A percentile compares a stretch with the other conserved stretches of the same genome.
Conservation (phyloP, 2,888 invertebrate species). For the Apotomis betuletana region DNA sequence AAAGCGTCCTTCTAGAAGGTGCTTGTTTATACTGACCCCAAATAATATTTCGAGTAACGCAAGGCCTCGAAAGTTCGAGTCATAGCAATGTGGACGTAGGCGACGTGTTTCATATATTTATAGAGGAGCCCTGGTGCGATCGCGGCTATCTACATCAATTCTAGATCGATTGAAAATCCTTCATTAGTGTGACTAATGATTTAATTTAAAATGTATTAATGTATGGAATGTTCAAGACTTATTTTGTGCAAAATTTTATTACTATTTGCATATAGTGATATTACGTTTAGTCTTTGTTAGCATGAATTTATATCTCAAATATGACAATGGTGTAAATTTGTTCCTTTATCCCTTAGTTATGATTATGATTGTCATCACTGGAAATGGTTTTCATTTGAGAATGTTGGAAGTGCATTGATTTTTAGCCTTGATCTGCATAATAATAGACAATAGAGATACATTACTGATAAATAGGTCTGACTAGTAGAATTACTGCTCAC, state of each 20-base stretch:
- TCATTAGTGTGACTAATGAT: slow-evolving; percentile 74
- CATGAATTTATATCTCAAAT: slow-evolving; percentile 63
- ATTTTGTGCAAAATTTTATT: slow-evolving; percentile 70
- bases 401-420: slow-evolving; percentile 4
- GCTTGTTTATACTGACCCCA: slow-evolving; percentile 35
- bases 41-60: slow-evolving; percentile 27
- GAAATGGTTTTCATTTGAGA: slow-evolving; percentile 63
- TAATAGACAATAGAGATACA: slow-evolving; percentile 43
- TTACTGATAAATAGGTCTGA: slow-evolving; percentile 44
- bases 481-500: slow-evolving; percentile 61
- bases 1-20: slow-evolving; percentile 27
- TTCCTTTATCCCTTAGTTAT: slow-evolving; percentile 67
- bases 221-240: slow-evolving; percentile 70
- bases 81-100: slow-evolving; percentile 31
- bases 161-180: slow-evolving; percentile 57
- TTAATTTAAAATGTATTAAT: slow-evolving; percentile 59
- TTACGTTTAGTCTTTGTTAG: slow-evolving; percentile 71
- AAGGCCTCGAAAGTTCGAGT: slow-evolving; percentile 29
- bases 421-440: slow-evolving; percentile 9
- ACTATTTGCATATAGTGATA: slow-evolving; percentile 72
- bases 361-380: slow-evolving; percentile 57
- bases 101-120: slow-evolving; percentile 50
- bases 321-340: slow-evolving; percentile 69
- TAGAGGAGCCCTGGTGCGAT: slow-evolving; percentile 53
- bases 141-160: slow-evolving; percentile 58